A percentile compares a stretch with the other conserved stretches of the same genome.
Conservation (phyloP, 2,797 vertebrate species). For the Columba guinea region DNA sequence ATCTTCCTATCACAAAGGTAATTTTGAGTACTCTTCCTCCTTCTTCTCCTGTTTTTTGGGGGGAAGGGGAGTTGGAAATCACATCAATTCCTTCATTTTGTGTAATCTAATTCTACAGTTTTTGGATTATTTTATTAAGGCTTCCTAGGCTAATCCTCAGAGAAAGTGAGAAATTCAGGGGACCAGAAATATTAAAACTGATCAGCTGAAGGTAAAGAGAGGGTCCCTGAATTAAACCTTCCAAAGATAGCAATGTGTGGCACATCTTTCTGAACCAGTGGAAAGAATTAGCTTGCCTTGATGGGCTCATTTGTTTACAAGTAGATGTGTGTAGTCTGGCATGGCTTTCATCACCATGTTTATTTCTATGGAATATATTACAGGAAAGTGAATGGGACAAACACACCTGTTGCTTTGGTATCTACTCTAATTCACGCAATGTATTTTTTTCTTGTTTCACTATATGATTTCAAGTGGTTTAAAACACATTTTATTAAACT, state of each 20-base stretch:
- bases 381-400: not conserved
- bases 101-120: not conserved
- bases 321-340: not conserved
- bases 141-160: not conserved
- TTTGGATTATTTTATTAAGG: not conserved
- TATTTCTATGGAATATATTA: not conserved
- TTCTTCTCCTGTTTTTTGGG: not conserved
- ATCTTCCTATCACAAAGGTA: not conserved
- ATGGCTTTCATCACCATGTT: not conserved
- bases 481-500: not conserved
- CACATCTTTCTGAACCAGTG: not conserved
- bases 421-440: not conserved
- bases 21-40: not conserved
- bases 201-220: not conserved
- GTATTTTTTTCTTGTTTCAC: not conserved
- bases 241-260: not conserved
- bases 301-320: not conserved
- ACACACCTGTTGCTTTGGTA: not conserved
- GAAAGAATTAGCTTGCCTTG: not conserved
- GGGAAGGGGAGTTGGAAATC: no score
- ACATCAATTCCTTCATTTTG: not conserved
- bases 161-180: not conserved
- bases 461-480: not conserved
- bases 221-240: not conserved
- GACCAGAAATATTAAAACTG: not conserved